Evolutionary conservation across 2,797 vertebrate species (phyloP).

Genomic region (Otolemur crassicaudatus): DNA sequence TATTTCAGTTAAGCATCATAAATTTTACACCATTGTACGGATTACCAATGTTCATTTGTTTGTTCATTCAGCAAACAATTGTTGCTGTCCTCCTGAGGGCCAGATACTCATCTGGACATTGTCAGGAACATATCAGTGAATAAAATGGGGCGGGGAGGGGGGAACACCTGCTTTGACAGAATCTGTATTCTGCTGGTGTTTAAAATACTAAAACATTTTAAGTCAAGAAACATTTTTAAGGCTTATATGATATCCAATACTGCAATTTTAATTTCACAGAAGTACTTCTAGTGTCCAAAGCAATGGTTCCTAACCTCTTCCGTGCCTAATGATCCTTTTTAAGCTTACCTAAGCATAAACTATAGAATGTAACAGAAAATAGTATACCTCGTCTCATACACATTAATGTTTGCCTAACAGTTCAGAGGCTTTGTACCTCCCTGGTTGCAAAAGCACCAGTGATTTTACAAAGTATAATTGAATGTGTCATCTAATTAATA

Average conservation of each 20-base stretch:
- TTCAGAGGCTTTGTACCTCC: background rate
- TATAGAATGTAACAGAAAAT: background rate
- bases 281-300: background rate
- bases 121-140: background rate
- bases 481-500: background rate
- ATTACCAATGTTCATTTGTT: background rate
- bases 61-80: background rate
- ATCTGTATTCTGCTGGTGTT: background rate
- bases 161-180: background rate
- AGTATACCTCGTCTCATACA: background rate
- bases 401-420: background rate
- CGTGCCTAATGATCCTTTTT: background rate
- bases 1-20: background rate
- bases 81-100: background rate
- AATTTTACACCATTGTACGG: background rate
- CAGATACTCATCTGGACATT: background rate
- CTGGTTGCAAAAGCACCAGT: background rate
- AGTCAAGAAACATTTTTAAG: background rate
- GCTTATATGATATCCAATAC: background rate
- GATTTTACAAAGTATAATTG: background rate
- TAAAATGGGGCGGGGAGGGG: background rate
- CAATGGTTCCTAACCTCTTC: background rate
- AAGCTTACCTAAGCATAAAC: background rate
- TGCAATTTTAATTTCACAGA: background rate
- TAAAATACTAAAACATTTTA: background rate